These are phyloP conservation scores for Pangasius macronema DNA, from an alignment of 2,797 vertebrate species.

Conservation along the genomic window DNA sequence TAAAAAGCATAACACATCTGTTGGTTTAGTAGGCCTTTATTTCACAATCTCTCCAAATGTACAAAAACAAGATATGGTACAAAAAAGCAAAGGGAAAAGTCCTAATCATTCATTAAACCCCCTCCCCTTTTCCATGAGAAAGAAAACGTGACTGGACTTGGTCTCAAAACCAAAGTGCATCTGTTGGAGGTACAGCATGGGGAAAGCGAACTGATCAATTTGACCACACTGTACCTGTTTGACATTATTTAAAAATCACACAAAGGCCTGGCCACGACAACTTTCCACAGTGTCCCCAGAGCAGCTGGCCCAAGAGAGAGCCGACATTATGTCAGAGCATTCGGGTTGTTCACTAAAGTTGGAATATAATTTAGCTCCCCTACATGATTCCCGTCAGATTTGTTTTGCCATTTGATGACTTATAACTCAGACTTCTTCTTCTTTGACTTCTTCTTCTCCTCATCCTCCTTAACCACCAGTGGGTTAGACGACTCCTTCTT, in stretches of 20 bases:
- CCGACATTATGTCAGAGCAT: slow-evolving; percentile 71
- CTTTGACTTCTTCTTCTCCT: slow-evolving; percentile 90
- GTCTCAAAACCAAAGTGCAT: slow-evolving; percentile 74
- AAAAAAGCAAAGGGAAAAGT: slow-evolving; percentile 57
- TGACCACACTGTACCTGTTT: slow-evolving; percentile 66
- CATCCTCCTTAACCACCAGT: slow-evolving; percentile 81
- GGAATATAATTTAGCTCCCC: slow-evolving; percentile 77
- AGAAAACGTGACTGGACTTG: slow-evolving; percentile 67
- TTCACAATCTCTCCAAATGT: slow-evolving; percentile 80
- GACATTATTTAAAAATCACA: slow-evolving; percentile 61
- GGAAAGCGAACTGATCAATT: slow-evolving; percentile 65
- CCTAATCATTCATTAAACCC: slow-evolving; percentile 60
- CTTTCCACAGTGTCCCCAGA: slow-evolving; percentile 69
- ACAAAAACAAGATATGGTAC: slow-evolving; percentile 76
- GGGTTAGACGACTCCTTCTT: slow-evolving; percentile 88
- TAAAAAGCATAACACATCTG: background rate
- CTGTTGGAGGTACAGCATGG: slow-evolving; percentile 69
- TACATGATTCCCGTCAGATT: slow-evolving; percentile 57
- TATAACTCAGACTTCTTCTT: slow-evolving; percentile 86
- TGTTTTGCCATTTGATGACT: slow-evolving; percentile 63
- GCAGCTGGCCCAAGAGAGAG: slow-evolving; percentile 67
- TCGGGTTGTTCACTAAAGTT: slow-evolving; percentile 75
- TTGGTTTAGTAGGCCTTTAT: slow-evolving; percentile 79
- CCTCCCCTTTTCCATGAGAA: slow-evolving; percentile 62
- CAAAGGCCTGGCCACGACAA: slow-evolving; percentile 68